Conservation (phyloP, 2,797 vertebrate species). For the Acanthis flammea region DNA sequence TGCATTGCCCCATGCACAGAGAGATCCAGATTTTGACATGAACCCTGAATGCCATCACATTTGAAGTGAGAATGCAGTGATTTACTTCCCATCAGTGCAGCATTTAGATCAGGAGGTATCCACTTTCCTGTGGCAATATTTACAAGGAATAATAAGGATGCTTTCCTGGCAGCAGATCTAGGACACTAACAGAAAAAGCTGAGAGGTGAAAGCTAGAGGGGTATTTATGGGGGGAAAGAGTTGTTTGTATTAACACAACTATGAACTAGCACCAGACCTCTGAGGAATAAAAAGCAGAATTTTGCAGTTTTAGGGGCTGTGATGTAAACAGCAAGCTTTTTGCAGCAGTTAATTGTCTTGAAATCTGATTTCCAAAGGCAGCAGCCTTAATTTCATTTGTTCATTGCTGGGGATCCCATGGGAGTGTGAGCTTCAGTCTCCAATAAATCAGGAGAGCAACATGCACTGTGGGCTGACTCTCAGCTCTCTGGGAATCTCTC, state of each 20-base stretch:
- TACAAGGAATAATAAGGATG: not conserved
- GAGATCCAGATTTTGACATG: not conserved
- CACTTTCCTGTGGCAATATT: not conserved
- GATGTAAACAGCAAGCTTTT: not conserved
- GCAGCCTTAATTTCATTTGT: conserved; percentile 34
- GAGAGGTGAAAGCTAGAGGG: not conserved
- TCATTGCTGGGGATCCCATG: not conserved
- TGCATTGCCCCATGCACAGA: not conserved
- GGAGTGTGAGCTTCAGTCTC: not conserved
- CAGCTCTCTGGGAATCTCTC: not conserved
- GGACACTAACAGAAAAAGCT: not conserved
- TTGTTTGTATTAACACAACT: not conserved
- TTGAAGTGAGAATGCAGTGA: not conserved
- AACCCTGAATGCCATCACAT: not conserved
- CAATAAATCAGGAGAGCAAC: not conserved
- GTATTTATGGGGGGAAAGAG: not conserved
- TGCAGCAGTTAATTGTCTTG: conserved; percentile 25
- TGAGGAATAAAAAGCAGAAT: not conserved
- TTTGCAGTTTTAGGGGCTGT: not conserved
- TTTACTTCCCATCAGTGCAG: not conserved
- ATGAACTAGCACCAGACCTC: not conserved
- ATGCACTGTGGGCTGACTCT: not conserved
- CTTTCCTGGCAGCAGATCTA: not conserved
- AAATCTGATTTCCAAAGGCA: conserved; percentile 42
- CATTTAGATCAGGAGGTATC: not conserved